Evolutionary conservation across 2,113 vertebrate genomes (phyloP).

Genomic region (Nothobranchius furzeri): DNA sequence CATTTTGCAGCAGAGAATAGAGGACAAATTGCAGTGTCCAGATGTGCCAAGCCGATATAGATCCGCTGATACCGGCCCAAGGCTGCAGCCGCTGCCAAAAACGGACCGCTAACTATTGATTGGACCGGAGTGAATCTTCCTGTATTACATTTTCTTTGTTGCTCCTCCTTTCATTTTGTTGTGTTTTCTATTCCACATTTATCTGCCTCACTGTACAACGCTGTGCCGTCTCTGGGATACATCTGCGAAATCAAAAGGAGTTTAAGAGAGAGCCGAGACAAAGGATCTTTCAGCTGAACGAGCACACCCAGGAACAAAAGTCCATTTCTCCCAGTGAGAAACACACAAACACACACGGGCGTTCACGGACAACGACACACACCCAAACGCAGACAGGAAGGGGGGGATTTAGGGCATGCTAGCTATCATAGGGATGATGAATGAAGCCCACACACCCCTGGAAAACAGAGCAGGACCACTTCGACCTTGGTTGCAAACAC

Average conservation of each 20-base stretch:
- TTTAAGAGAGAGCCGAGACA: conserved; percentile 21
- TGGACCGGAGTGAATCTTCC: conserved; percentile 1
- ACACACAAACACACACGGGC: not conserved
- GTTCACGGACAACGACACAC: conserved; percentile 12
- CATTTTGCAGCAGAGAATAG: conserved; percentile 14
- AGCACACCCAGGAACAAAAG: conserved; percentile 16
- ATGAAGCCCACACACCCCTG: conserved; percentile 72
- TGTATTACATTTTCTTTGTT: not conserved
- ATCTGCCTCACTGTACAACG: not conserved
- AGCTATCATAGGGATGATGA: conserved; percentile 70
- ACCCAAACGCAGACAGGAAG: conserved; percentile 24
- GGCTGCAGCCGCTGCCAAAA: conserved; percentile 26
- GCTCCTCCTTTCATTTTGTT: conserved; percentile 4
- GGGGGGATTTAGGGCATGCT: conserved; percentile 61
- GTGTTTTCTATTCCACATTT: not conserved
- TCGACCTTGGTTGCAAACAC: conserved; percentile 71
- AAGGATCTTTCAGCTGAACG: conserved; percentile 39
- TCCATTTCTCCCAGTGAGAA: conserved; percentile 12
- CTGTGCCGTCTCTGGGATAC: conserved; percentile 2
- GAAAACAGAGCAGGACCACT: conserved; percentile 64
- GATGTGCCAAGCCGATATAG: conserved; percentile 40
- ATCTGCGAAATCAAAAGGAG: conserved; percentile 32
- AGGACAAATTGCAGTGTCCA: conserved; percentile 15
- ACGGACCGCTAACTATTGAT: conserved; percentile 17
- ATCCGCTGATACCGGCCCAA: conserved; percentile 21